Base-by-base conservation (phyloP, 2,113 vertebrate species). In the Daphoenositta chrysoptera region DNA sequence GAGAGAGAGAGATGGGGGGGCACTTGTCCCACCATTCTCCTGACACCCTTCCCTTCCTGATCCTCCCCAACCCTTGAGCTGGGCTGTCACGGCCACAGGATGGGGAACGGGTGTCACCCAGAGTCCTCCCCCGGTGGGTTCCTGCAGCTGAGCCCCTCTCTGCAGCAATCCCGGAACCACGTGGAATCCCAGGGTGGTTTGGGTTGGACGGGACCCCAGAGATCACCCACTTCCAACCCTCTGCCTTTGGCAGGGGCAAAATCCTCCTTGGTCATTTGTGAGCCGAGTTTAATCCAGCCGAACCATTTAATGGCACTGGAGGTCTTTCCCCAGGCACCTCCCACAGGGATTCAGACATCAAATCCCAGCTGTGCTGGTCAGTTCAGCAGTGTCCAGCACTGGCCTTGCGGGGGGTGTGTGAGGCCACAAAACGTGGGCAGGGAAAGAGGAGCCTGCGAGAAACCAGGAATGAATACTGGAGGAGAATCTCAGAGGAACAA, bases 1-100 rank as follows among this genome's bases (percentile, higher is more conserved):
- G 54, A n/a, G 8, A 22, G 26, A 15, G 2, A 0, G 3, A 24
- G 27, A 9, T 1, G 1, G 8, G 15, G 53, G 68, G 16, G 4
- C 22, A 40, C 30, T 13, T 31, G n/a, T 60, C 19, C 71, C 81
- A 15, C 73, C 23, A 2, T 26, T 28, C 35, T 31, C 13, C 57
- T 50, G 57, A 9, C 12, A 33, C 26, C 15, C 12, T 56, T 50
- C 47, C 33, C 2, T 12, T 16, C 33, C 44, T 28, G 13, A 2
- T 14, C 11, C 5, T 39, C 27, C 17, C 13, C 50, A 68, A 2
- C 9, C 9, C 83, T 14, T 3, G 31, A 12, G 24, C 40, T 44
- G 44, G 19, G 31, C 60, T 58, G 30, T 47, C n/a, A 4, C 3
- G 19, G 30, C 17, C 35, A 42, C n/a, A 28, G 63, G 37, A 21